Percentiles rank a stretch among this genome's conserved stretches.
Evolutionary conservation across 2,888 invertebrate genomes (phyloP).

Genomic region (Metallyticus violacea): DNA sequence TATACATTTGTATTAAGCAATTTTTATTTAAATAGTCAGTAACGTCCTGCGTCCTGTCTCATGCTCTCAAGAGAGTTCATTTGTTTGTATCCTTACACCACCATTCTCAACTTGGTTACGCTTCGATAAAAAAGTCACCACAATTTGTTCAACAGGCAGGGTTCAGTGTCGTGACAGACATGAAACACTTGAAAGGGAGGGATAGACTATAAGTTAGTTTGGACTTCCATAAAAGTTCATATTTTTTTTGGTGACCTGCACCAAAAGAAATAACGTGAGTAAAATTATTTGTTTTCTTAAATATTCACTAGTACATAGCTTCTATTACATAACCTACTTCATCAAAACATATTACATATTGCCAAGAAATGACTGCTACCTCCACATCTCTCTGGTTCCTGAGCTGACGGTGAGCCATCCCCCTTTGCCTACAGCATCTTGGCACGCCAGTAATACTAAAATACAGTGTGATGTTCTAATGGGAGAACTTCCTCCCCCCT

Average conservation of each 20-base stretch:
- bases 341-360: constrained; percentile 24
- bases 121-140: constrained; percentile 10
- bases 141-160: constrained; percentile 2
- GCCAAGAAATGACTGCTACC: constrained; percentile 1
- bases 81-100: neutral
- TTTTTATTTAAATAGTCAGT: constrained; percentile 21
- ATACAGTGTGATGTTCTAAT: neutral
- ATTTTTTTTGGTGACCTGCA: constrained; percentile 27
- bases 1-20: constrained; percentile 1
- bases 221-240: constrained; percentile 16
- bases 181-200: neutral
- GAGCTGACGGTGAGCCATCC: neutral
- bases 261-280: constrained; percentile 26
- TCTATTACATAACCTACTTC: constrained; percentile 12
- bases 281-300: constrained; percentile 17
- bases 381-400: neutral
- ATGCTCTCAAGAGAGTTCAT: constrained; percentile 1
- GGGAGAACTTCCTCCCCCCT: too few relatives aligned
- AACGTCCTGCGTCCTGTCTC: constrained; percentile 29
- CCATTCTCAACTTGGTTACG: neutral
- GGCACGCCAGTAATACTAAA: neutral
- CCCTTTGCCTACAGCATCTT: neutral
- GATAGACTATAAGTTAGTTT: constrained; percentile 24
- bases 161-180: constrained; percentile 8
- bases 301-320: constrained; percentile 11